Conservation (phyloP, 2,113 vertebrate genomes). For the Notothenia coriiceps region DNA sequence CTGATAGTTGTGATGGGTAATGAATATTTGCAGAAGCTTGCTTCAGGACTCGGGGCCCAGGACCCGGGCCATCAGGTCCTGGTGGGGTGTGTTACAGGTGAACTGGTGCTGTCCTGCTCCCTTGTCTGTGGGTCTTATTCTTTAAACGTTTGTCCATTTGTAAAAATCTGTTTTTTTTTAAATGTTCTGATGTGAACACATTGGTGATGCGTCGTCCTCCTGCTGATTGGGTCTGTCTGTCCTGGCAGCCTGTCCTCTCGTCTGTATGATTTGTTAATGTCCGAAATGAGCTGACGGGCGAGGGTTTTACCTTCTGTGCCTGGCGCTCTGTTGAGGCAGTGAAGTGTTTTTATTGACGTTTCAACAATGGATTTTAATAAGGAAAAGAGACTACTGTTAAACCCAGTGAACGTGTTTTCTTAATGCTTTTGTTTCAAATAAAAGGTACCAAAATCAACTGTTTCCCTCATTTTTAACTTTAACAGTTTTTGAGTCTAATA, state of each 20-base stretch:
- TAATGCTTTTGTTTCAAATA: constrained; percentile 67
- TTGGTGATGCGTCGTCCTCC: constrained; percentile 4
- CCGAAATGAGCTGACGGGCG: neutral
- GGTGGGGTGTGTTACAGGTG: constrained; percentile 31
- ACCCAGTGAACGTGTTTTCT: constrained; percentile 31
- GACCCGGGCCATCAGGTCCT: neutral
- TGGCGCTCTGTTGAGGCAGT: constrained; percentile 58
- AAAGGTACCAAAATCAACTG: constrained; percentile 50
- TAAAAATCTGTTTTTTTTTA: constrained; percentile 1
- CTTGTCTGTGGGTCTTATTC: constrained; percentile 41
- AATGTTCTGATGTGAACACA: constrained; percentile 19
- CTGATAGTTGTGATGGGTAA: neutral
- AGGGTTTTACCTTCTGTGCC: neutral
- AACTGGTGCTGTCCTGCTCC: constrained; percentile 45
- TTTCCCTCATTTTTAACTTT: neutral
- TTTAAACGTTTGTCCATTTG: constrained; percentile 21
- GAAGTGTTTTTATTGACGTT: constrained; percentile 65
- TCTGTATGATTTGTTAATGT: constrained; percentile 13
- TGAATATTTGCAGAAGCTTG: neutral
- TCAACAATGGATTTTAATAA: constrained; percentile 62
- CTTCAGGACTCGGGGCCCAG: neutral
- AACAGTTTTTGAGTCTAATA: neutral
- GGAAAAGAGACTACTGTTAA: constrained; percentile 68
- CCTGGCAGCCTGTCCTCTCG: neutral
- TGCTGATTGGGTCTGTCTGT: neutral